Base-by-base conservation (phyloP, 1,140 invertebrate species). In the Muscidifurax raptorellus region DNA sequence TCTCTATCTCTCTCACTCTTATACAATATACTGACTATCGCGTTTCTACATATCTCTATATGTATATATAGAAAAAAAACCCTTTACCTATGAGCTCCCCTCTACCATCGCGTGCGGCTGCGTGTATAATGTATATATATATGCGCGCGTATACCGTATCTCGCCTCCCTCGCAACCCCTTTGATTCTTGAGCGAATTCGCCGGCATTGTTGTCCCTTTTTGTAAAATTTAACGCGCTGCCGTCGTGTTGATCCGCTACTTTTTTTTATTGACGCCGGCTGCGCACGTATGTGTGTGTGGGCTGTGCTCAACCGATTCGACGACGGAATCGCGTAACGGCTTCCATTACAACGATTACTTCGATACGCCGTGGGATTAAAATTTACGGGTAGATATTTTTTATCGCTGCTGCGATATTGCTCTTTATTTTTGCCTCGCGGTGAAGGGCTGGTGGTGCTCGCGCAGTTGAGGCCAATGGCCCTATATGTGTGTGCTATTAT, bases 291-390 rank as follows among this genome's bases (percentile, higher is more conserved):
- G 36, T 10, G 36, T 40, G 7, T 12, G 36, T 40, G 22, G 30
- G 1, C 30, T 25, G 13, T 72, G 27, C 28, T 27, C 15, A 72
- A 32, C 69, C 13, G 69, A 36, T 36, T 15, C 22, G 32, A 5
- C 71, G 71, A 18, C 36, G 64, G 64, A 18, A 36, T 69, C 36
- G 30, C 59, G 40, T 75, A 82, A 82, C 80, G 80, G 47, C 47
- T 82, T 75, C 71, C 80, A 40, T 75, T 82, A 75, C 80, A 82
- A 59, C 75, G 44, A 64, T 82, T 80, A 80, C 25, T 71, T 72
- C 66, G 79, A 80, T 80, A 80, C 67, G 67, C 79, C 18, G 22
- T 25, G 77, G 77, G 77, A 79, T 79, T 79, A 79, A 40, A 79
- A 79, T 78, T 78, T 78, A 78, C 76, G 52, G 76, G 28, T 30